A percentile compares a stretch with the other conserved stretches of the same genome.
These are phyloP conservation scores for Chrysodeixis includens DNA, from an alignment of 2,888 invertebrate genomes.

Conservation along the genomic window DNA sequence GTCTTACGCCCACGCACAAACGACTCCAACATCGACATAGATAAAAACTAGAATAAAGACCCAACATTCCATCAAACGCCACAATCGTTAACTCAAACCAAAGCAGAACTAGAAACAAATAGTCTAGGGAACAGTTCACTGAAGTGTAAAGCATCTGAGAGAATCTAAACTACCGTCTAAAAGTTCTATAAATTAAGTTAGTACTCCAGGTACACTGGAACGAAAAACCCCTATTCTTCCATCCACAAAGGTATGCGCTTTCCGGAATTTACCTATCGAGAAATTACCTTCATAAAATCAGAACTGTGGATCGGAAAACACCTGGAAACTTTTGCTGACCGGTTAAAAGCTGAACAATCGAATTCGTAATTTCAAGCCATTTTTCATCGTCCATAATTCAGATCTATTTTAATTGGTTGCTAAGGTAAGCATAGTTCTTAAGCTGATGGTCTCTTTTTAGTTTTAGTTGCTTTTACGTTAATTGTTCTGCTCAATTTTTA, in stretches of 20 bases:
- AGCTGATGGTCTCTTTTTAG: not conserved
- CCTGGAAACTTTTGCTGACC: conserved; percentile 23
- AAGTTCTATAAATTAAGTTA: conserved; percentile 71
- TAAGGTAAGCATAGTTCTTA: conserved; percentile 1
- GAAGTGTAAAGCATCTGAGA: conserved; percentile 68
- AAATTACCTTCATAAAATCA: conserved; percentile 19
- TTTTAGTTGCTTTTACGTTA: not conserved
- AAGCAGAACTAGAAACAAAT: conserved; percentile 38
- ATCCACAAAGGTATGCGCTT: conserved; percentile 17
- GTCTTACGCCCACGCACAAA: conserved; percentile 18
- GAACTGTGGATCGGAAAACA: conserved; percentile 6
- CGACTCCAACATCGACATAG: conserved; percentile 2
- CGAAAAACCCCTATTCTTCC: conserved; percentile 34
- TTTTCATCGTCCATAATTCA: conserved; percentile 3
- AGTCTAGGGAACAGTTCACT: conserved; percentile 64
- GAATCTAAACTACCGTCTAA: conserved; percentile 55
- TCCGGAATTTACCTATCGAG: conserved; percentile 9
- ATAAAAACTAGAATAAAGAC: conserved; percentile 17
- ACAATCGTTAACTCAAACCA: conserved; percentile 36
- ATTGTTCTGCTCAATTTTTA: not conserved
- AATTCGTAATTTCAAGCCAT: conserved; percentile 6
- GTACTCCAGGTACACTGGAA: conserved; percentile 38
- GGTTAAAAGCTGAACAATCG: not conserved
- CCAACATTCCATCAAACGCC: conserved; percentile 12
- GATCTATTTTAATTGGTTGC: not conserved